Evolutionary conservation across 2,888 invertebrate species (phyloP), one percentile per base, ranked within the genome.

Genomic region (Drosophila imparisetae): DNA sequence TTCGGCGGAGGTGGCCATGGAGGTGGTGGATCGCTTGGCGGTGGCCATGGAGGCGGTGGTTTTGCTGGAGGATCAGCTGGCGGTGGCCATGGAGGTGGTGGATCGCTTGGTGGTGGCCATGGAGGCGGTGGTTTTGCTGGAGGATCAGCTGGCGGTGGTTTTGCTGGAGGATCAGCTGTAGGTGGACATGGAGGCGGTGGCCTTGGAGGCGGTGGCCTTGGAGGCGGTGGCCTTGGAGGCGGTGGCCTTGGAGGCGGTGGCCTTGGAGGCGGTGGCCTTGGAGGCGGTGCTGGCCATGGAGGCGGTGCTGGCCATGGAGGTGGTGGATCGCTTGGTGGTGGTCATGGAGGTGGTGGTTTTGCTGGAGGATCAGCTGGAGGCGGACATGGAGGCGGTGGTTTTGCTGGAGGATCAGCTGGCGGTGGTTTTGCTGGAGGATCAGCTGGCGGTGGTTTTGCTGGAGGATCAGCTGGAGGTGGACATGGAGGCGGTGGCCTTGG

Each of bases 21-120:
- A 21, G 5, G 40, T 1, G n/a, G n/a, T 10, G 34, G 30, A 30
- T 30, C 30, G 8, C 30, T 11, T 32, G 11, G 11, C 13, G 15
- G 36, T 36, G 71, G 58, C 2, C 5, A 10, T 32, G 54, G 62
- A 8, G 54, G 67, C 1, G 38, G 64, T 48, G 65, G 66, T 3
- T 61, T 53, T 7, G 55, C 62, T 2, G 68, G 75, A 1, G 38
- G 38, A 38, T 13, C 18, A 21, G 58, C 58, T 18, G 58, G 71
- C 27, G 60, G 29, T 29, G 29, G 58, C 4, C 32, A 30, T 29
- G 49, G 62, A 21, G 72, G 65, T 4, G 67, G 71, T 38, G 40
- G 38, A 4, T 27, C 4, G 27, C 27, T 27, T 36, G 29, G 65
- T 10, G 67, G 71, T 38, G 60, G 58, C 4, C 27, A n/a, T 29